Conservation (phyloP, 2,888 invertebrate species). For the Lordiphosa fenestrarum region DNA sequence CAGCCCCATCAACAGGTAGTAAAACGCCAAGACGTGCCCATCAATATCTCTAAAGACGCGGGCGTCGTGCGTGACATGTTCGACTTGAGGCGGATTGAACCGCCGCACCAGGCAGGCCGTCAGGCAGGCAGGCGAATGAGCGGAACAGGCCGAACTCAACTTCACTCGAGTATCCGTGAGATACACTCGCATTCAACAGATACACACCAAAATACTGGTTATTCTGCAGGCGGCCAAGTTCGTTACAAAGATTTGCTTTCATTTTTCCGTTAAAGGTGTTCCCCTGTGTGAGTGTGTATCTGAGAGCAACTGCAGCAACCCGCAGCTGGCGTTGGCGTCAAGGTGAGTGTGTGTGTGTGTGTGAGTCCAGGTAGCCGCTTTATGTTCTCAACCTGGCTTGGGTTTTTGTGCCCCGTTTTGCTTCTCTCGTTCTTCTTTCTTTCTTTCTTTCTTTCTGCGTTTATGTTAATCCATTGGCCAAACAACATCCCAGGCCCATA, state of each 20-base stretch:
- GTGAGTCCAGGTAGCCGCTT: constrained; percentile 46
- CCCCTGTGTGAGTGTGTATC: constrained; percentile 22
- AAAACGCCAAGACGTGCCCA: constrained; percentile 76
- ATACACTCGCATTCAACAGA: constrained; percentile 46
- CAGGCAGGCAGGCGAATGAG: constrained; percentile 1
- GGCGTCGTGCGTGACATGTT: constrained; percentile 70
- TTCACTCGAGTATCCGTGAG: constrained; percentile 8
- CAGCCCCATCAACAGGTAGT: constrained; percentile 72
- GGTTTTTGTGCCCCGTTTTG: constrained; percentile 24
- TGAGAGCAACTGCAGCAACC: constrained; percentile 10
- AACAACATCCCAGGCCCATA: constrained; percentile 40
- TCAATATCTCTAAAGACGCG: constrained; percentile 53
- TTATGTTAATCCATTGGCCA: constrained; percentile 64
- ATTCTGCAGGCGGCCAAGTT: constrained; percentile 46
- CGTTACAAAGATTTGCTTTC: constrained; percentile 72
- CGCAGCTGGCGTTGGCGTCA: constrained; percentile 30
- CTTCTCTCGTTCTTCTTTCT: constrained; percentile 5
- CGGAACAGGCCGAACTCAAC: constrained; percentile 2
- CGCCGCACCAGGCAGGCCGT: neutral
- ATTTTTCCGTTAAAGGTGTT: constrained; percentile 66
- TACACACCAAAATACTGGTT: constrained; percentile 73
- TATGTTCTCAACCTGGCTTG: constrained; percentile 47
- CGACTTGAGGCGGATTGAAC: constrained; percentile 28
- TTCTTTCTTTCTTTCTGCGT: constrained; percentile 28
- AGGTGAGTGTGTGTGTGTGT: constrained; percentile 16